Evolutionary conservation across 1,140 invertebrate species (phyloP).

Genomic region (Lepidotrigona ventralis): DNA sequence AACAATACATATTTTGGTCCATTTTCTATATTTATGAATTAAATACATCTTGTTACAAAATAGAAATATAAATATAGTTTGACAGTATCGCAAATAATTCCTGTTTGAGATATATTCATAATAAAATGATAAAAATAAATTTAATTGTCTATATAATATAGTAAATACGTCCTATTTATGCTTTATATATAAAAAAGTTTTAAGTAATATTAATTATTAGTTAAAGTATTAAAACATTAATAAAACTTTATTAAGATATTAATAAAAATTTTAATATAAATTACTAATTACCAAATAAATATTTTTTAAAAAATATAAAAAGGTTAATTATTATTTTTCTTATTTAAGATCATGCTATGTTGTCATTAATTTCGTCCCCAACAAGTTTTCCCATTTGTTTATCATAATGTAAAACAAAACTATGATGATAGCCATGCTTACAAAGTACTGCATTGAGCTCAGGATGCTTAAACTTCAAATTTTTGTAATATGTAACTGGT

Average conservation of each 20-base stretch:
- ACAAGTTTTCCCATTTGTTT: slow-evolving; percentile 84
- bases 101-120: neutral
- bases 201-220: neutral
- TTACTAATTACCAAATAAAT: neutral
- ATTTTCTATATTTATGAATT: neutral
- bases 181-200: neutral
- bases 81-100: neutral
- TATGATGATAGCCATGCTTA: slow-evolving; percentile 84
- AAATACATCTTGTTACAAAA: neutral
- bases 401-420: slow-evolving; percentile 86
- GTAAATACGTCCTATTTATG: neutral
- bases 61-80: neutral
- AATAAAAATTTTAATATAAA: neutral
- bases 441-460: slow-evolving; percentile 84
- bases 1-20: neutral
- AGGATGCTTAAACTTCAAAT: slow-evolving; percentile 83
- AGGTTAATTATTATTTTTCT: neutral
- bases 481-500: slow-evolving; percentile 84
- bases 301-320: neutral
- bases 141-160: no score
- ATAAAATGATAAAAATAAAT: no score
- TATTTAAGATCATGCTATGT: slow-evolving; percentile 42
- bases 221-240: no score
- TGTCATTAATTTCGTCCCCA: slow-evolving; percentile 80
- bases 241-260: neutral